Percentiles rank a stretch among this genome's conserved stretches.
phyloP scores from a whole-genome alignment of 2,888 invertebrate genomes.

The Drosophila neotestacea region DNA sequence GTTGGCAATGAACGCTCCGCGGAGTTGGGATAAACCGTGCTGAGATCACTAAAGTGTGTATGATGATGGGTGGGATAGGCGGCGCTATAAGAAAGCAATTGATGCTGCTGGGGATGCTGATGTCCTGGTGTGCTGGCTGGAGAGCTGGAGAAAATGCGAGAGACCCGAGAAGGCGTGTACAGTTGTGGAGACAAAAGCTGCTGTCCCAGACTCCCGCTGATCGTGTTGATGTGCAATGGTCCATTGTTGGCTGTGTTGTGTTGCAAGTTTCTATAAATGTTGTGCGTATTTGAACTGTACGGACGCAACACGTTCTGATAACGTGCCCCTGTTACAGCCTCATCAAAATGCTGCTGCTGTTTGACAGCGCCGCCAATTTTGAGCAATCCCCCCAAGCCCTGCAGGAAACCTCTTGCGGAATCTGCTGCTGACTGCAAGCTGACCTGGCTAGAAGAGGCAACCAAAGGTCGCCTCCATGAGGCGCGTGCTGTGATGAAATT shows the following conservation, averaged over 20 bases:
- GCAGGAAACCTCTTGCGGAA: conserved; percentile 87
- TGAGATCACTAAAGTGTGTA: conserved; percentile 92
- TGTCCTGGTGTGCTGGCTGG: conserved; percentile 87
- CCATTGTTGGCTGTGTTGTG: conserved; percentile 79
- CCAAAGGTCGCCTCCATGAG: conserved; percentile 88
- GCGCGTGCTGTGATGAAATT: conserved; percentile 86
- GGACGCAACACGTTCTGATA: conserved; percentile 83
- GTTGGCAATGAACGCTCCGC: conserved; percentile 92
- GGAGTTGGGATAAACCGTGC: conserved; percentile 93
- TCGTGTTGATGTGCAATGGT: conserved; percentile 85
- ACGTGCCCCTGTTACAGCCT: conserved; percentile 68
- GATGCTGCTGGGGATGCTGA: conserved; percentile 72
- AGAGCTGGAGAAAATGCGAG: conserved; percentile 88
- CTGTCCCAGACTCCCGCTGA: conserved; percentile 73
- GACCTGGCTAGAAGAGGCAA: conserved; percentile 89
- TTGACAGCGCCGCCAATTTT: conserved; percentile 74
- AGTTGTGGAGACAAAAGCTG: conserved; percentile 79
- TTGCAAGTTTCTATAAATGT: conserved; percentile 78
- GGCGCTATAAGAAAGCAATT: conserved; percentile 45
- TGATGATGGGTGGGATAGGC: conserved; percentile 63
- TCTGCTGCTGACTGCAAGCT: conserved; percentile 89
- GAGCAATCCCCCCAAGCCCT: conserved; percentile 82
- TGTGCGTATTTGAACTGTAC: conserved; percentile 28
- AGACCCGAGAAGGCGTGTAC: conserved; percentile 85
- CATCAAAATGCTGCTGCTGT: conserved; percentile 44